Evolutionary conservation across 1,140 invertebrate species (phyloP), one percentile per base, ranked within the genome.

Genomic region (Diachasma alloeum): DNA sequence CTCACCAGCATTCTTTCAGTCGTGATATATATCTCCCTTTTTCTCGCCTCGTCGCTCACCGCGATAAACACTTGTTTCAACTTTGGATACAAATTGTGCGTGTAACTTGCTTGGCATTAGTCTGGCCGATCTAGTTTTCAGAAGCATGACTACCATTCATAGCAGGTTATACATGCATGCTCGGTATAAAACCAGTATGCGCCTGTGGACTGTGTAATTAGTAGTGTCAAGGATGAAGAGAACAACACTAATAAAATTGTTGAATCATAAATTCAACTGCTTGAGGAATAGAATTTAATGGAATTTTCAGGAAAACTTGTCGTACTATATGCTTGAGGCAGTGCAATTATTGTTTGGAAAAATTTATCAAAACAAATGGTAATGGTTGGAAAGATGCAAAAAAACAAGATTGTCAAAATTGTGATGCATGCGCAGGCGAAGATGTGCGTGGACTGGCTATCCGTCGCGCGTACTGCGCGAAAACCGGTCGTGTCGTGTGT

Each of bases 21-120:
- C n/a, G 48, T 53, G 48, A 53, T 53, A 53, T 53, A 53, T 48
- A 22, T 72, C 22, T 53, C 17, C n/a, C 13, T 73, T 53, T 73
- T 73, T 73, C 48, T 73, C 71, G 71, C 71, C 53, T 73, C 53
- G 71, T 73, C 71, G 71, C 71, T 73, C 71, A 73, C 71, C 17
- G 71, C 31, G 71, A 73, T 73, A 73, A 73, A 73, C 53, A 73
- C 71, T 73, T 73, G 71, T 73, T 73, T 53, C 48, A 17, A 53
- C 48, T 17, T 56, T 37, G 71, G 46, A 44, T 73, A 73, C 71
- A 73, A 73, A 73, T 73, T 73, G 71, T 73, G 24, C 26, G 71
- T 36, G 46, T 44, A 73, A 73, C 48, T 59, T 56, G 48, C 48
- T 53, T 19, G 71, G 22, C 48, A 73, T 73, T 73, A 73, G 71